Evolutionary conservation across 2,888 invertebrate species (phyloP).

Genomic region (Argynnis bischoffii): DNA sequence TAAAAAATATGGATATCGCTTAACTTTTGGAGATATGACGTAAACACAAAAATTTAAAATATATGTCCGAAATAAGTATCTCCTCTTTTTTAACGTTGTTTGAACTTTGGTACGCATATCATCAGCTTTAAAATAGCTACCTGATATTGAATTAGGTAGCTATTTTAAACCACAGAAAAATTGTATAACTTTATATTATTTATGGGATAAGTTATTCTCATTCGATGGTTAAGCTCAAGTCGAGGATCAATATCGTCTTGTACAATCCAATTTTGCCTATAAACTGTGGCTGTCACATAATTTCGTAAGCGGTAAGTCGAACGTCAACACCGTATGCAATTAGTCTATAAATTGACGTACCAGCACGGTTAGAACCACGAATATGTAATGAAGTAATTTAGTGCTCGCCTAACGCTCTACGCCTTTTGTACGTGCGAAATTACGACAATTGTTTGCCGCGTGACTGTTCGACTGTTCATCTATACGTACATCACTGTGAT

Average conservation of each 20-base stretch:
- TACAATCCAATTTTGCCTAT: constrained; percentile 22
- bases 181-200: too few relatives aligned
- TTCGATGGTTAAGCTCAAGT: not conserved
- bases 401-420: constrained; percentile 44
- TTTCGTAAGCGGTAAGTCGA: constrained; percentile 35
- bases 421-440: constrained; percentile 42
- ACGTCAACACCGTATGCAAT: constrained; percentile 48
- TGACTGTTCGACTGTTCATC: constrained; percentile 23
- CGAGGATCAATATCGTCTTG: constrained; percentile 14
- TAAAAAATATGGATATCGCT: too few relatives aligned
- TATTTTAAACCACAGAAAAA: too few relatives aligned
- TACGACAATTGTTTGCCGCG: constrained; percentile 44
- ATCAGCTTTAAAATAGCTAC: too few relatives aligned
- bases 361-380: constrained; percentile 46
- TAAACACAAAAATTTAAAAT: too few relatives aligned
- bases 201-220: too few relatives aligned
- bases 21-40: too few relatives aligned
- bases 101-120: too few relatives aligned
- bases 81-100: too few relatives aligned
- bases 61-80: too few relatives aligned
- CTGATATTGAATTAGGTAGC: too few relatives aligned
- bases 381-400: constrained; percentile 64
- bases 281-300: constrained; percentile 34
- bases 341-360: constrained; percentile 47
- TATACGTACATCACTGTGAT: constrained; percentile 4